Evolutionary conservation across 2,888 invertebrate genomes (phyloP).

Genomic region (Megalurothrips usitatus): DNA sequence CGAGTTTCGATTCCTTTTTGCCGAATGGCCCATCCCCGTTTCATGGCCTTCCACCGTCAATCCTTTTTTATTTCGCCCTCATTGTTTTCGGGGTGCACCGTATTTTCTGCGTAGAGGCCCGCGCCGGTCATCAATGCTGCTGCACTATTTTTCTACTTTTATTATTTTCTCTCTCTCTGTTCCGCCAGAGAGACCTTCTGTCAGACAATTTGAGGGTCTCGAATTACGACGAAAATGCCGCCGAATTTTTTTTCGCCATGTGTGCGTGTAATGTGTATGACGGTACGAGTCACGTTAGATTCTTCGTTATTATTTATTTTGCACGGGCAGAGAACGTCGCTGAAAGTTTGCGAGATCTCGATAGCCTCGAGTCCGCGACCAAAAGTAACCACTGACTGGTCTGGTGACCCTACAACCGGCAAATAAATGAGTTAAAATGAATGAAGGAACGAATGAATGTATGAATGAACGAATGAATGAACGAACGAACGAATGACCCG

Average conservation of each 20-base stretch:
- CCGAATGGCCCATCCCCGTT: neutral
- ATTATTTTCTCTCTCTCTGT: slow-evolving; percentile 11
- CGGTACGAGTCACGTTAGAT: too few species aligned
- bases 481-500: neutral
- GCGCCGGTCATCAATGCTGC: neutral
- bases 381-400: too few species aligned
- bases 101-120: neutral
- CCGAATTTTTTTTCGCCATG: too few species aligned
- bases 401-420: too few species aligned
- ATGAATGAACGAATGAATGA: slow-evolving; percentile 6
- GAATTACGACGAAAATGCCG: neutral
- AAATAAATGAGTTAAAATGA: neutral
- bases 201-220: neutral
- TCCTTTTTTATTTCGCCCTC: neutral
- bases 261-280: neutral
- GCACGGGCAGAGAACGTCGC: too few species aligned
- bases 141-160: neutral
- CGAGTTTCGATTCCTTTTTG: neutral
- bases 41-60: neutral
- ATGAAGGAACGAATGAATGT: neutral
- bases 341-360: too few species aligned
- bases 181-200: neutral
- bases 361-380: too few species aligned
- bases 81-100: neutral
- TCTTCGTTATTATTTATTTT: too few species aligned